Conservation (phyloP, 2,888 invertebrate genomes). For the Ophion costatus region DNA sequence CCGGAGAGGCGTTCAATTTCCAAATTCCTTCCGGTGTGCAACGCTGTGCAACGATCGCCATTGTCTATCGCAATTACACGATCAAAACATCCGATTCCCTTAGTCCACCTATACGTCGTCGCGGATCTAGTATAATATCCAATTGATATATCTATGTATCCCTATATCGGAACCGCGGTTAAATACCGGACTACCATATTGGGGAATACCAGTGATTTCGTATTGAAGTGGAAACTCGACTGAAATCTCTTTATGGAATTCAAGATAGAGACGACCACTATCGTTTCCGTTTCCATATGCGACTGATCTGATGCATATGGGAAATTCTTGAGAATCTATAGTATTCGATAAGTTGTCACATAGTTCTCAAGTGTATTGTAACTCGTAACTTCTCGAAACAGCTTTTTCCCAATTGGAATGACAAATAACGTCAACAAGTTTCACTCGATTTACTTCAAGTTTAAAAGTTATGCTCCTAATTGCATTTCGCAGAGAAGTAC, state of each 20-base stretch:
- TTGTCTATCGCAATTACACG: constrained; percentile 56
- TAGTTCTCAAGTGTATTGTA: too few relatives aligned
- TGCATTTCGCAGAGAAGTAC: too few relatives aligned
- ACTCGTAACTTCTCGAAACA: too few relatives aligned
- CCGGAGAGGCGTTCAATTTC: constrained; percentile 39
- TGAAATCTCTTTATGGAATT: constrained; percentile 47
- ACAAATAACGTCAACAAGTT: too few relatives aligned
- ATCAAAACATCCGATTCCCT: constrained; percentile 46
- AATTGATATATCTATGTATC: constrained; percentile 28
- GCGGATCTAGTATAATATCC: constrained; percentile 7
- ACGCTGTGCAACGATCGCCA: constrained; percentile 29
- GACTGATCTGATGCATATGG: not conserved
- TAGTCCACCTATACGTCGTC: constrained; percentile 3
- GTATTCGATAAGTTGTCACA: constrained; percentile 11
- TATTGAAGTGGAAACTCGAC: constrained; percentile 43
- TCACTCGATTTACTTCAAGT: too few relatives aligned
- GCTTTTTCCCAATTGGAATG: too few relatives aligned
- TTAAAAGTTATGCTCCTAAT: too few relatives aligned
- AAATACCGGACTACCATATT: constrained; percentile 57
- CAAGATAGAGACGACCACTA: constrained; percentile 39
- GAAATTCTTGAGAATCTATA: constrained; percentile 10
- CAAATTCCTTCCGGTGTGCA: constrained; percentile 53
- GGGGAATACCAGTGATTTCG: constrained; percentile 56
- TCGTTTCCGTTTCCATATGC: not conserved
- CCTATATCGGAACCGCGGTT: constrained; percentile 12